A percentile compares a stretch with the other conserved stretches of the same genome.
phyloP scores from a whole-genome alignment of 2,888 invertebrate species.

The Arge pagana region DNA sequence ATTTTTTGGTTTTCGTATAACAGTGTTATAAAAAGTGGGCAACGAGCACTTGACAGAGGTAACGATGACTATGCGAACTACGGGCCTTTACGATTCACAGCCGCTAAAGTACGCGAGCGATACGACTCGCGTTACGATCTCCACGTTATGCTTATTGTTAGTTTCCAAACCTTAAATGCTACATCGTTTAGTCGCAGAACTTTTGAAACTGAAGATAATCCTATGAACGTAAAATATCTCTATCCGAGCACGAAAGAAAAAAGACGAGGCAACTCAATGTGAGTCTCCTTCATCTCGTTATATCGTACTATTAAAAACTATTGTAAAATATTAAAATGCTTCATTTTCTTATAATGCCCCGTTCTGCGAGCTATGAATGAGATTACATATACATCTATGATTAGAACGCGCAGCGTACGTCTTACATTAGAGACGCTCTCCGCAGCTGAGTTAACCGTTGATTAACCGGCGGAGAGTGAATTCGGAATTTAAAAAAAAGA shows the following conservation, averaged over 20 bases:
- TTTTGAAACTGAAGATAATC: no score
- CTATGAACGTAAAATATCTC: no score
- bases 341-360: constrained; percentile 42
- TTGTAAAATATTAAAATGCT: constrained; percentile 27
- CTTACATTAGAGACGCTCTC: not conserved
- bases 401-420: constrained; percentile 4
- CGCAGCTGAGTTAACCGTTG: constrained; percentile 9
- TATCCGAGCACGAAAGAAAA: no score
- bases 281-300: constrained; percentile 37
- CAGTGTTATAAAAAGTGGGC: not conserved
- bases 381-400: not conserved
- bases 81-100: constrained; percentile 35
- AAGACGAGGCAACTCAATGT: constrained; percentile 39
- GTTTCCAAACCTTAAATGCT: not conserved
- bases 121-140: constrained; percentile 13
- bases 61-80: constrained; percentile 17
- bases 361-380: constrained; percentile 29
- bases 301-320: not conserved
- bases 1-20: not conserved
- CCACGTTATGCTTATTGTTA: no score
- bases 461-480: constrained; percentile 14
- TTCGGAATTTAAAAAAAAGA: not conserved
- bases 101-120: constrained; percentile 33
- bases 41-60: no score
- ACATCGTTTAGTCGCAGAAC: no score